phyloP scores from a whole-genome alignment of 2,888 invertebrate species.

The Homarus gammarus region DNA sequence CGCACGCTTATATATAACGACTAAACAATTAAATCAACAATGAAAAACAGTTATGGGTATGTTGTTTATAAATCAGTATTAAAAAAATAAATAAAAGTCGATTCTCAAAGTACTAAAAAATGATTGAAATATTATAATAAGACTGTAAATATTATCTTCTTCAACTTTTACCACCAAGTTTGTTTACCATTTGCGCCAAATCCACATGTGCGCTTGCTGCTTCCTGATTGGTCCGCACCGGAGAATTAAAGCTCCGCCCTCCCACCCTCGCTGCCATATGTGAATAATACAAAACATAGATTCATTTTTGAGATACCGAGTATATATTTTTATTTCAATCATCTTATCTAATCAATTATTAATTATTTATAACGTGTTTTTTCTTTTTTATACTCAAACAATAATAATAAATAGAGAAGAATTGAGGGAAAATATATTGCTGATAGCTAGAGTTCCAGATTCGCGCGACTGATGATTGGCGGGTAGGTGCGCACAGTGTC shows the following conservation, averaged over 20 bases:
- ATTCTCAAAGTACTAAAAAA: neutral
- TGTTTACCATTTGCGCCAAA: neutral
- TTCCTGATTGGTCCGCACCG: neutral
- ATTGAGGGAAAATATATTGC: no score
- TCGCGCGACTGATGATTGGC: conserved; percentile 1
- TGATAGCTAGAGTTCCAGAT: neutral
- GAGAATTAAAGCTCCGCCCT: no score
- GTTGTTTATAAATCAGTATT: no score
- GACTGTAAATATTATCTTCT: neutral
- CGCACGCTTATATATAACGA: no score
- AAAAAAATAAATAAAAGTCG: no score
- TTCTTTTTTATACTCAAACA: no score
- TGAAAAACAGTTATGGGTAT: no score
- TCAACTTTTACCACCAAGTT: neutral
- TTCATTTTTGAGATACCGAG: no score
- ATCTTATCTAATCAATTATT: neutral
- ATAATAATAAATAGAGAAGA: no score
- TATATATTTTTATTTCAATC: neutral
- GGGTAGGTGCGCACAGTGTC: neutral
- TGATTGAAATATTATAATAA: neutral
- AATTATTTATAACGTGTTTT: no score
- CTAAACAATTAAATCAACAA: no score
- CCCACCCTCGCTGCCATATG: neutral
- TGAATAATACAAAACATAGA: neutral
- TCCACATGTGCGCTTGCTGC: neutral